phyloP scores from a whole-genome alignment of 2,797 vertebrate species.

The Dryobates pubescens region DNA sequence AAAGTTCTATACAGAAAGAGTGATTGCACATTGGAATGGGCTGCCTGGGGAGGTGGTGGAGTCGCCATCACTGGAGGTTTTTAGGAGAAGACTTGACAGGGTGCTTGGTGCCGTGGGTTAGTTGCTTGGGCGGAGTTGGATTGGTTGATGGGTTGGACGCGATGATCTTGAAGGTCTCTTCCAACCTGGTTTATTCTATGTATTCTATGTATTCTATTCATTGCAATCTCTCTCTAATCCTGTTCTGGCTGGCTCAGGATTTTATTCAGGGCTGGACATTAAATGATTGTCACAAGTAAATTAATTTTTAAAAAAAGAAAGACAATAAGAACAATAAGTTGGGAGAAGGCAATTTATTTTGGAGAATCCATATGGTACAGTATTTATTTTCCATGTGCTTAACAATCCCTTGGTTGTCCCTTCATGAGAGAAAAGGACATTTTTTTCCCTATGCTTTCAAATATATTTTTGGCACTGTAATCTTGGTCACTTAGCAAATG shows the following conservation, averaged over 20 bases:
- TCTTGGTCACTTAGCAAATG: background rate
- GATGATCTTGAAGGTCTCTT: no score
- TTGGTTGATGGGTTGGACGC: no score
- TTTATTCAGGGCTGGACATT: background rate
- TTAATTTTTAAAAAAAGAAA: background rate
- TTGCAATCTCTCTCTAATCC: background rate
- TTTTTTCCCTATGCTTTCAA: background rate
- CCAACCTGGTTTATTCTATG: no score
- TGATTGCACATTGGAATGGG: no score
- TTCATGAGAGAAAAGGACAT: background rate
- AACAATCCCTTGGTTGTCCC: background rate
- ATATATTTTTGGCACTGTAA: background rate
- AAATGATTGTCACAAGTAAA: background rate
- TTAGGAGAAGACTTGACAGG: no score
- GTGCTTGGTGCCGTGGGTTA: no score
- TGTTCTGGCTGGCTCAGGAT: background rate
- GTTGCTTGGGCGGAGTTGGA: no score
- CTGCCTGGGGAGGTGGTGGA: no score
- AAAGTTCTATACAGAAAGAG: no score
- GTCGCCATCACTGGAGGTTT: no score
- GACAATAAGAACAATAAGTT: rapidly evolving
- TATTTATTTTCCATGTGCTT: background rate
- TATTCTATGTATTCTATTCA: no score
- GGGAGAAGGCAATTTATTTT: background rate
- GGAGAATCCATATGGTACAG: rapidly evolving